These are phyloP conservation scores for Fistularia tabacaria DNA, from an alignment of 2,797 vertebrate genomes.

Conservation along the genomic window DNA sequence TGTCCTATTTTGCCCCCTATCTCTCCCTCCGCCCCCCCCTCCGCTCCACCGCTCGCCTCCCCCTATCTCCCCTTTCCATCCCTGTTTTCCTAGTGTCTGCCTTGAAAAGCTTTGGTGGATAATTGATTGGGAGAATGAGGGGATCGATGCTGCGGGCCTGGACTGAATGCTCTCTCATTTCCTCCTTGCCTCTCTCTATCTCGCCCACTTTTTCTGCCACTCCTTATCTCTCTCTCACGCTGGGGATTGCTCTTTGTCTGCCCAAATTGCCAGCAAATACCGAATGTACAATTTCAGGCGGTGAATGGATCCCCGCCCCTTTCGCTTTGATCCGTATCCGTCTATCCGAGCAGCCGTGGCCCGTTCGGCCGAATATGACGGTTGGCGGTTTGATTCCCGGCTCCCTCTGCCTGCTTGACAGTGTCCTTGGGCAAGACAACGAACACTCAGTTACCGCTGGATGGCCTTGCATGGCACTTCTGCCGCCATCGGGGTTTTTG, in stretches of 20 bases:
- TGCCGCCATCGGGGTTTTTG: too few relatives aligned
- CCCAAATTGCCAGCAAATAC: constrained; percentile 35
- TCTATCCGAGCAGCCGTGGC: too few relatives aligned
- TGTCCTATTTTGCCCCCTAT: constrained; percentile 42
- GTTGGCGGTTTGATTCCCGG: too few relatives aligned
- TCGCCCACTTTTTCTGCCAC: constrained; percentile 52
- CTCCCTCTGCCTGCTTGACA: too few relatives aligned
- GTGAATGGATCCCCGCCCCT: too few relatives aligned
- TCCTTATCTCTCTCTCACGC: constrained; percentile 29
- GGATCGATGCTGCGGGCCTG: constrained; percentile 72
- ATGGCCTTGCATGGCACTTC: too few relatives aligned
- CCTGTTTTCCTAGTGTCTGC: constrained; percentile 59
- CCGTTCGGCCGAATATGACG: too few relatives aligned
- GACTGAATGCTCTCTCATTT: constrained; percentile 71
- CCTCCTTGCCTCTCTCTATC: constrained; percentile 58
- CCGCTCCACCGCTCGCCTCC: constrained; percentile 14
- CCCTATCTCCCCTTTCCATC: constrained; percentile 45
- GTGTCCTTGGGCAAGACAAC: too few relatives aligned
- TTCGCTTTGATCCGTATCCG: too few relatives aligned
- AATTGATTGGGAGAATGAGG: constrained; percentile 73
- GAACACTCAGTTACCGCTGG: too few relatives aligned
- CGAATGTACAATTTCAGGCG: constrained; percentile 18
- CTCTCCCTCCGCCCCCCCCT: constrained; percentile 15
- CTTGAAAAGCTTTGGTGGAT: constrained; percentile 76
- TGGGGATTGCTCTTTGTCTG: constrained; percentile 54